Evolutionary conservation across 2,888 invertebrate species (phyloP).

Genomic region (Hipparchia semele): DNA sequence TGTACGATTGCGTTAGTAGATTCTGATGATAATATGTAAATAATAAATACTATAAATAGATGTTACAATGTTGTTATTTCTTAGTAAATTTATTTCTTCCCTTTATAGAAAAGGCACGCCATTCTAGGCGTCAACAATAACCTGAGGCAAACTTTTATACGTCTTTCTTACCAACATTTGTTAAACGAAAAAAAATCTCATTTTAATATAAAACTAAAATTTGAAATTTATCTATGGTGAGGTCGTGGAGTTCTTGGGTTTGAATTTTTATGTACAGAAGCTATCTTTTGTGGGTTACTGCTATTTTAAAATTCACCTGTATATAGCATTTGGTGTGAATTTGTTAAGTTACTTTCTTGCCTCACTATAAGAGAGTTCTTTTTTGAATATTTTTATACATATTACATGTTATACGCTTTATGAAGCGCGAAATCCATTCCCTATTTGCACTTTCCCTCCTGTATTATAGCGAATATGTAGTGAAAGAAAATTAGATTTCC

Average conservation of each 20-base stretch:
- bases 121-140: too few species aligned
- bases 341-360: not conserved
- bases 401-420: not conserved
- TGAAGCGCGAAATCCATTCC: constrained; percentile 3
- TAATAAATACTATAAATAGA: constrained; percentile 31
- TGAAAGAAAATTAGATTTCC: constrained; percentile 60
- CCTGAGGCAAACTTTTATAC: too few species aligned
- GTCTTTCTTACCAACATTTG: too few species aligned
- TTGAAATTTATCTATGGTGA: too few species aligned
- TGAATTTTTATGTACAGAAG: too few species aligned
- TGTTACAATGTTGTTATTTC: constrained; percentile 13
- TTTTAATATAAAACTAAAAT: too few species aligned
- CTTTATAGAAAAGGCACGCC: not conserved
- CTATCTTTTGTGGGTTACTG: too few species aligned
- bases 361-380: not conserved
- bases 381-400: not conserved
- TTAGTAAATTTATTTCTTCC: not conserved
- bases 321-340: not conserved
- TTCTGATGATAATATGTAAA: constrained; percentile 32
- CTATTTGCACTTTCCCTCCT: constrained; percentile 32
- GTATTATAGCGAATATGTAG: constrained; percentile 52
- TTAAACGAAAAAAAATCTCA: too few species aligned
- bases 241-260: too few species aligned
- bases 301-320: too few species aligned
- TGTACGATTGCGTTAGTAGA: constrained; percentile 37